phyloP scores from a whole-genome alignment of 2,113 vertebrate species.

The Apodemus speciosus region DNA sequence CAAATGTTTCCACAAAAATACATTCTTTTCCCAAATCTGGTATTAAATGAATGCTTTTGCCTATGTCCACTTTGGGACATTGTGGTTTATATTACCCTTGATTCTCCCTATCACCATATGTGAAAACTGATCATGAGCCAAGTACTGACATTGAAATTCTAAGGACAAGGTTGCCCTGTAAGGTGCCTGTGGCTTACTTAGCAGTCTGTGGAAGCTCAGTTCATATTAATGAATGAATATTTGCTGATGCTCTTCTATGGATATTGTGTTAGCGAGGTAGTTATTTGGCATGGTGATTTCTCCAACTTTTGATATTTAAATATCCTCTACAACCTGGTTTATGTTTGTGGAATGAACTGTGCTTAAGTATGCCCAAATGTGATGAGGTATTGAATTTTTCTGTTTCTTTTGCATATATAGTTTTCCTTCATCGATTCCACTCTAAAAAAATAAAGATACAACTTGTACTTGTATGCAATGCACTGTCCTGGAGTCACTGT shows the following conservation, averaged over 20 bases:
- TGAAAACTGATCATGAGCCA: not conserved
- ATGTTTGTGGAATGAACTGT: constrained; percentile 1
- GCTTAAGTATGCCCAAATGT: constrained; percentile 62
- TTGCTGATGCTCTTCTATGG: constrained; percentile 51
- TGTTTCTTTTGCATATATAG: constrained; percentile 1
- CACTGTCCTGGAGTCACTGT: not conserved
- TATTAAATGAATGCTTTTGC: not conserved
- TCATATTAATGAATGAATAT: constrained; percentile 67
- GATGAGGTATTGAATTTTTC: constrained; percentile 52
- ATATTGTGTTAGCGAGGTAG: constrained; percentile 58
- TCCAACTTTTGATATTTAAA: constrained; percentile 53
- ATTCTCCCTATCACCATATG: not conserved
- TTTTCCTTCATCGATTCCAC: constrained; percentile 55
- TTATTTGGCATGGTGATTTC: constrained; percentile 28
- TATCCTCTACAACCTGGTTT: not conserved
- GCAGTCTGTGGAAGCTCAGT: constrained; percentile 39
- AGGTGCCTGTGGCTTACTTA: not conserved
- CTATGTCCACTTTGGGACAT: not conserved
- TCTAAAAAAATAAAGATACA: constrained; percentile 21
- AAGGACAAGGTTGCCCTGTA: not conserved
- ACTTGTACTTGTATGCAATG: constrained; percentile 36
- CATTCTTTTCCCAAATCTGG: not conserved
- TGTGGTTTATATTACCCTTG: fast-evolving
- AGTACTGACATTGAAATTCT: not conserved
- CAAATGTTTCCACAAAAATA: not conserved